phyloP scores from a whole-genome alignment of 2,888 invertebrate genomes.

The Phasia obesa region DNA sequence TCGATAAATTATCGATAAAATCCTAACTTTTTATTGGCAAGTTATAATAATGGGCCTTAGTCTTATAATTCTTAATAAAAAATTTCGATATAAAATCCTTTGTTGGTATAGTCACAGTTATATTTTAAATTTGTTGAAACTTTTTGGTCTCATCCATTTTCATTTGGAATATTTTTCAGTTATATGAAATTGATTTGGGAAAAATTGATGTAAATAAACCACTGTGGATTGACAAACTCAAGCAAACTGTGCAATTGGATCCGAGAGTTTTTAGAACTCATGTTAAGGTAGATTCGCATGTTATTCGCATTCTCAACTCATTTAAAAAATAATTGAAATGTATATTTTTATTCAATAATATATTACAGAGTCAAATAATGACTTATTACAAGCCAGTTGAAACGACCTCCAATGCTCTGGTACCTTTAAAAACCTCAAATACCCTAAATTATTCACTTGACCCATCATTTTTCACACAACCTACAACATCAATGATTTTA shows the following conservation, averaged over 20 bases:
- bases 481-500: conserved; percentile 26
- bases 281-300: conserved; percentile 55
- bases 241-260: conserved; percentile 66
- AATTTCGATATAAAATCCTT: not conserved
- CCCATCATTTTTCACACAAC: conserved; percentile 6
- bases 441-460: conserved; percentile 2
- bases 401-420: conserved; percentile 12
- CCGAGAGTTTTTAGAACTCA: conserved; percentile 69
- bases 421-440: conserved; percentile 9
- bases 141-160: not conserved
- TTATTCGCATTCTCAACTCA: not conserved
- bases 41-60: too few relatives aligned
- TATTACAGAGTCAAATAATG: conserved; percentile 33
- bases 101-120: not conserved
- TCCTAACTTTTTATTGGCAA: too few relatives aligned
- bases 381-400: conserved; percentile 5
- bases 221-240: conserved; percentile 56
- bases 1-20: too few relatives aligned
- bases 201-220: conserved; percentile 67
- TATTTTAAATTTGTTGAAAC: too few relatives aligned
- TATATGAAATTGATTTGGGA: conserved; percentile 68
- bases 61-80: not conserved
- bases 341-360: not conserved
- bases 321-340: not conserved
- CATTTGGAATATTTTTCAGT: conserved; percentile 51